Conservation (phyloP, 2,888 invertebrate genomes). For the Bedellia somnulentella region DNA sequence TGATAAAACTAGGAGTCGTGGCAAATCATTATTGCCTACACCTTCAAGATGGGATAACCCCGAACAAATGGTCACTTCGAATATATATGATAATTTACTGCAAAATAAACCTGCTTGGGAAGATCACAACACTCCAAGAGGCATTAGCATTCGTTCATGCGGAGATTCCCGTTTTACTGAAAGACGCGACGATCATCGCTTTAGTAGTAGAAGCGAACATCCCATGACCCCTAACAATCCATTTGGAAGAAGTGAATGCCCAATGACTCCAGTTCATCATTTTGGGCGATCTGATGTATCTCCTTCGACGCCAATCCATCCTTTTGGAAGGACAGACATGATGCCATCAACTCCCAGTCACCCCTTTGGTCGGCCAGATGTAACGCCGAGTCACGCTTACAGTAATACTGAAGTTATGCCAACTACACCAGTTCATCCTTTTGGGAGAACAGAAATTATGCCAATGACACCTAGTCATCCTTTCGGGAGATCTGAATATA, state of each 20-base stretch:
- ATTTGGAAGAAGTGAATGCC: constrained; percentile 16
- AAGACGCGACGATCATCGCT: constrained; percentile 11
- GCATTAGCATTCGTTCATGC: too few relatives aligned
- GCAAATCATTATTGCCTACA: neutral
- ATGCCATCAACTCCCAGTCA: constrained; percentile 20
- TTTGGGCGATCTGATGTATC: constrained; percentile 15
- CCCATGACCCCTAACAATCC: constrained; percentile 14
- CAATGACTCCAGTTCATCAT: constrained; percentile 17
- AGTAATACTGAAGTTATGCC: too few relatives aligned
- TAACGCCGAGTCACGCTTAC: too few relatives aligned
- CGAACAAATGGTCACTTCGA: neutral
- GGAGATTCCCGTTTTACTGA: constrained; percentile 5
- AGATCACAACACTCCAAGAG: too few relatives aligned
- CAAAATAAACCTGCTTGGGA: too few relatives aligned
- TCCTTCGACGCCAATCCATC: constrained; percentile 8
- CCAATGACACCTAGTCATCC: constrained; percentile 2
- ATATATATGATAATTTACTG: too few relatives aligned
- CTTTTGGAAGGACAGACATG: constrained; percentile 23
- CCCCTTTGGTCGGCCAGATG: constrained; percentile 23
- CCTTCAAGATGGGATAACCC: neutral
- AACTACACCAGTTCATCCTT: constrained; percentile 24
- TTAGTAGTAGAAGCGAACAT: constrained; percentile 12
- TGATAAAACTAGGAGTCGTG: too few relatives aligned
- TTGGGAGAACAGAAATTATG: constrained; percentile 21
- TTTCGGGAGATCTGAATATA: constrained; percentile 1